These are phyloP conservation scores for Tachina lurida DNA, from an alignment of 2,888 invertebrate species.

Conservation along the genomic window DNA sequence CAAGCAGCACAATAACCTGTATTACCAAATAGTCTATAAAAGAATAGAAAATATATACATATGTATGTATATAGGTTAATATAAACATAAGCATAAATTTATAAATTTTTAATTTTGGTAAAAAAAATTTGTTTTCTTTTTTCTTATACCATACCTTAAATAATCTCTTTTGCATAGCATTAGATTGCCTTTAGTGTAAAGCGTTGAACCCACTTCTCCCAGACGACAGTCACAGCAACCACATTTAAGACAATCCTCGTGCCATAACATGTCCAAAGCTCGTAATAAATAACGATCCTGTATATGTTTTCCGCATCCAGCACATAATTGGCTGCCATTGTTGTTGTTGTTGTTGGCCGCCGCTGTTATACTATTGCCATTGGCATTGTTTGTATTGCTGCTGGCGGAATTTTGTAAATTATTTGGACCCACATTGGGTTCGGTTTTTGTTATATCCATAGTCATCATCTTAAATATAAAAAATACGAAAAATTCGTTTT, in stretches of 20 bases:
- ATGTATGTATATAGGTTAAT: not conserved
- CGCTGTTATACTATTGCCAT: conserved; percentile 73
- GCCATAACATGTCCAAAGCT: conserved; percentile 97
- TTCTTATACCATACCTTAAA: conserved; percentile 86
- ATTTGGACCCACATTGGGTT: conserved; percentile 84
- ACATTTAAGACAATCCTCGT: conserved; percentile 98
- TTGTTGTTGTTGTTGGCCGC: conserved; percentile 78
- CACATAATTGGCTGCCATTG: conserved; percentile 89
- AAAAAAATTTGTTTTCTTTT: not conserved
- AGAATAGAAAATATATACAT: conserved; percentile 10
- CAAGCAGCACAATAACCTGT: conserved; percentile 98
- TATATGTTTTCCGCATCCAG: conserved; percentile 97
- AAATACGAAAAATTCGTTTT: conserved; percentile 3
- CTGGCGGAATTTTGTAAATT: conserved; percentile 75
- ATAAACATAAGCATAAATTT: not conserved
- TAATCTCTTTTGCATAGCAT: conserved; percentile 98
- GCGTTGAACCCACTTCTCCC: conserved; percentile 97
- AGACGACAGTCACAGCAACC: conserved; percentile 98
- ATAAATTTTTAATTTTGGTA: not conserved
- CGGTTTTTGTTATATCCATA: conserved; percentile 94
- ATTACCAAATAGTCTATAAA: conserved; percentile 93
- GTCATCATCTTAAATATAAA: conserved; percentile 86
- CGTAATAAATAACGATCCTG: conserved; percentile 95
- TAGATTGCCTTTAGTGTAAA: conserved; percentile 97
- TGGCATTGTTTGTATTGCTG: conserved; percentile 72